These are phyloP conservation scores for Choloepus didactylus DNA, from an alignment of 2,797 vertebrate species.

Conservation along the genomic window DNA sequence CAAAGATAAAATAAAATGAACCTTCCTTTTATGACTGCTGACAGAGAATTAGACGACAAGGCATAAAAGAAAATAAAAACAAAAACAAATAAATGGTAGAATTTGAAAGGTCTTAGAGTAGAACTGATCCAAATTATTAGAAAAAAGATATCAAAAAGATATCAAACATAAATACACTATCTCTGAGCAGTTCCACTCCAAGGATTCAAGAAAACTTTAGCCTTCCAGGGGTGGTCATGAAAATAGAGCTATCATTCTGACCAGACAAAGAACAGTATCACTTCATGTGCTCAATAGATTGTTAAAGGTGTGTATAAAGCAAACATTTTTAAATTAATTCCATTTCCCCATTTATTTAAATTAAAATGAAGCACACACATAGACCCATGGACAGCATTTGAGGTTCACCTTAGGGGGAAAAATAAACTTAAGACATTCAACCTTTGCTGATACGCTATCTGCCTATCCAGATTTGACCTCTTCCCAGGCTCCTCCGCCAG, in stretches of 20 bases:
- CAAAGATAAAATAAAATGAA: slow-evolving; percentile 74
- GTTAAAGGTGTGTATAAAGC: slow-evolving; percentile 32
- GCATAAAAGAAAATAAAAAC: slow-evolving; percentile 66
- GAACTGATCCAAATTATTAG: slow-evolving; percentile 72
- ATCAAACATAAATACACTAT: slow-evolving; percentile 62
- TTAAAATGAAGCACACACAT: not conserved
- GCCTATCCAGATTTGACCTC: not conserved
- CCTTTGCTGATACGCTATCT: slow-evolving; percentile 21
- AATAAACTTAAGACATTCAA: slow-evolving; percentile 3
- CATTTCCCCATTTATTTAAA: slow-evolving; percentile 4
- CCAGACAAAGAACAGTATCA: slow-evolving; percentile 19
- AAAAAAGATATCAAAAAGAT: slow-evolving; percentile 5
- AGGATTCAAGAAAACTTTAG: slow-evolving; percentile 65
- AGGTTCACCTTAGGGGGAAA: not conserved
- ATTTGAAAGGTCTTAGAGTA: slow-evolving; percentile 63
- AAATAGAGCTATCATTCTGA: slow-evolving; percentile 68
- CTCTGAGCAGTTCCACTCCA: slow-evolving; percentile 62
- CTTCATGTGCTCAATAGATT: not conserved
- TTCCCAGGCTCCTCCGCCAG: not conserved
- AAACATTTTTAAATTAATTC: slow-evolving; percentile 50
- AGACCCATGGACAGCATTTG: slow-evolving; percentile 4
- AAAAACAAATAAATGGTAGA: slow-evolving; percentile 60
- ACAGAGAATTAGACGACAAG: slow-evolving; percentile 79
- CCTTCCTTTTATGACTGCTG: slow-evolving; percentile 72
- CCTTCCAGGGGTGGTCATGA: slow-evolving; percentile 64